phyloP scores from a whole-genome alignment of 1,140 invertebrate species.

The Brachionus calyciflorus region DNA sequence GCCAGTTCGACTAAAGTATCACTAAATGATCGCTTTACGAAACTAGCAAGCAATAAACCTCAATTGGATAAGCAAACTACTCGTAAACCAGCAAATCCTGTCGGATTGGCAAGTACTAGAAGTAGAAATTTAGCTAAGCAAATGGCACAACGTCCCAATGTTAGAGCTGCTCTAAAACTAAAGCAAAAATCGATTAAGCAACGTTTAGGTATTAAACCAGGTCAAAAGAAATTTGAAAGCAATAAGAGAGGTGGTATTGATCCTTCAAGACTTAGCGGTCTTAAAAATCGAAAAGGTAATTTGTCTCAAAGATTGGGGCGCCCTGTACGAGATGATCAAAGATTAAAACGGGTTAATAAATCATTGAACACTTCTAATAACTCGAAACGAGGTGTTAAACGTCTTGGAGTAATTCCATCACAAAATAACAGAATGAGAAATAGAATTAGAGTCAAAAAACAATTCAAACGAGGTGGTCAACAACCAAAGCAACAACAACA shows the following conservation, averaged over 20 bases:
- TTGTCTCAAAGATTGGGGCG: slow-evolving; percentile 49
- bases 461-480: no score
- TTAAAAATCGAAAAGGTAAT: slow-evolving; percentile 48
- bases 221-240: background rate
- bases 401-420: slow-evolving; percentile 48
- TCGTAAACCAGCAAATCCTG: slow-evolving; percentile 49
- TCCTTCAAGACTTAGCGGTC: slow-evolving; percentile 6
- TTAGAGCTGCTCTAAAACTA: slow-evolving; percentile 60
- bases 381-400: slow-evolving; percentile 47
- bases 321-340: slow-evolving; percentile 50
- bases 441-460: background rate
- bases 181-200: slow-evolving; percentile 57
- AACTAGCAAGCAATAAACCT: slow-evolving; percentile 50
- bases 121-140: slow-evolving; percentile 63
- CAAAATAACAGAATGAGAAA: slow-evolving; percentile 47
- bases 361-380: slow-evolving; percentile 37
- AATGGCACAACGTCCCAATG: slow-evolving; percentile 63
- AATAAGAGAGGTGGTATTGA: background rate
- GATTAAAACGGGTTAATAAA: slow-evolving; percentile 10
- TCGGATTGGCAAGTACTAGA: slow-evolving; percentile 56
- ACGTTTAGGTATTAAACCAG: slow-evolving; percentile 50
- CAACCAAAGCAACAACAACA: slow-evolving; percentile 47
- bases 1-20: slow-evolving; percentile 59
- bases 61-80: slow-evolving; percentile 50
- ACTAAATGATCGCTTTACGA: slow-evolving; percentile 57